Evolutionary conservation across 2,797 vertebrate genomes (phyloP).

Genomic region (Eremophila alpestris): DNA sequence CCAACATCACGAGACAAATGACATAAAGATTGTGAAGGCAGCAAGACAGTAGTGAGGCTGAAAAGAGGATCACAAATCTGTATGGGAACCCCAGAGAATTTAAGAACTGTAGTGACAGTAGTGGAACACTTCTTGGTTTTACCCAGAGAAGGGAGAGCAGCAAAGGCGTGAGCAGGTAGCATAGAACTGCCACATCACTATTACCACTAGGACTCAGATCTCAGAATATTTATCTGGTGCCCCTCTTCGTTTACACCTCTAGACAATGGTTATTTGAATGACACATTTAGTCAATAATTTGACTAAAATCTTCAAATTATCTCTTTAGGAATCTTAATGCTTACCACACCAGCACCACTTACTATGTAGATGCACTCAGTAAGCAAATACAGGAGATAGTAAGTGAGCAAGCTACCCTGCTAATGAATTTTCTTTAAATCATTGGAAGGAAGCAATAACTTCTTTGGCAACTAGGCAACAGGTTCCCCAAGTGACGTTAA

Average conservation of each 20-base stretch:
- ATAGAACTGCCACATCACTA: neutral
- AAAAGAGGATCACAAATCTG: neutral
- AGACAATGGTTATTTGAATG: neutral
- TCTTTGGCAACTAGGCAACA: constrained; percentile 14
- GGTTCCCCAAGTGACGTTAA: constrained; percentile 35
- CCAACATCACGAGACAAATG: neutral
- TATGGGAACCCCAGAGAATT: neutral
- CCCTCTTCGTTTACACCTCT: neutral
- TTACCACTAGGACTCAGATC: neutral
- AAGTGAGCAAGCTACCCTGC: neutral
- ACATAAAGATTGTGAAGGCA: neutral
- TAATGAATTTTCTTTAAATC: neutral
- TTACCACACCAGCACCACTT: constrained; percentile 12
- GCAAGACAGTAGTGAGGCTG: neutral
- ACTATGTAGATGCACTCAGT: neutral
- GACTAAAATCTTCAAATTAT: neutral
- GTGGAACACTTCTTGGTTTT: neutral
- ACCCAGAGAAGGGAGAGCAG: neutral
- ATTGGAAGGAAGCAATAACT: constrained; percentile 32
- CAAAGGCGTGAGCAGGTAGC: neutral
- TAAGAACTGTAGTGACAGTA: neutral
- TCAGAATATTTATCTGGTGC: neutral
- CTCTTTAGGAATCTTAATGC: neutral
- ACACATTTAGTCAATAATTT: neutral
- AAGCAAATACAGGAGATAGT: neutral